These are phyloP conservation scores for Noctua janthe DNA, from an alignment of 2,888 invertebrate species.

Conservation along the genomic window DNA sequence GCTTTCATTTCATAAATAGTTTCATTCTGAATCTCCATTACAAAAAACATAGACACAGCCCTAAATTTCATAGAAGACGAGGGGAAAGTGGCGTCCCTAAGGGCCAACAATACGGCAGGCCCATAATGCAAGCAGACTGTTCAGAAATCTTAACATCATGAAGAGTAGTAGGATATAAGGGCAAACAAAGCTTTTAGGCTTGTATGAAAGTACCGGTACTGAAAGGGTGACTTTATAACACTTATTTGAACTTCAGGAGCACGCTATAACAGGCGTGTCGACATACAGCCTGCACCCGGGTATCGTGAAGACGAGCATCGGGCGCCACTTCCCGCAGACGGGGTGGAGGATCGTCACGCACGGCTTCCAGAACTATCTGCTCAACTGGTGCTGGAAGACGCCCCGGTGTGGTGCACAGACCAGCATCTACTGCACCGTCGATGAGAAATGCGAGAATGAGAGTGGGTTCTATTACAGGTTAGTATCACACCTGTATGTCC, in stretches of 20 bases:
- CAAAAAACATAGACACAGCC: no score
- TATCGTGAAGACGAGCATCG: slow-evolving; percentile 91
- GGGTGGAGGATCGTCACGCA: slow-evolving; percentile 63
- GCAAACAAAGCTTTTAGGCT: not conserved
- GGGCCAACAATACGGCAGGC: no score
- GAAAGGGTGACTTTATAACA: not conserved
- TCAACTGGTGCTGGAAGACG: slow-evolving; percentile 87
- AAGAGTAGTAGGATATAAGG: no score
- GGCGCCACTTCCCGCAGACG: slow-evolving; percentile 88
- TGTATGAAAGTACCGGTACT: not conserved
- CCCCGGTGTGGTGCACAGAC: slow-evolving; percentile 93
- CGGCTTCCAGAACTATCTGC: slow-evolving; percentile 76
- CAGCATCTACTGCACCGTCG: slow-evolving; percentile 92
- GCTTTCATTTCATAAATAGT: no score
- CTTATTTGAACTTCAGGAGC: slow-evolving; percentile 69
- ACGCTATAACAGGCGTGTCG: slow-evolving; percentile 84
- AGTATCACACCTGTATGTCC: not conserved
- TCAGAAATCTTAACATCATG: no score
- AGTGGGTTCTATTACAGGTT: slow-evolving; percentile 90
- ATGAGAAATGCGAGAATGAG: slow-evolving; percentile 90
- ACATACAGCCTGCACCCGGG: slow-evolving; percentile 92
- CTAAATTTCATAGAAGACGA: no score
- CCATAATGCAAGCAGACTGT: no score
- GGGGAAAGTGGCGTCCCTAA: no score
- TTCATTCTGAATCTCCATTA: no score